phyloP scores from a whole-genome alignment of 2,797 vertebrate genomes.

The Myoxocephalus aenaeus region DNA sequence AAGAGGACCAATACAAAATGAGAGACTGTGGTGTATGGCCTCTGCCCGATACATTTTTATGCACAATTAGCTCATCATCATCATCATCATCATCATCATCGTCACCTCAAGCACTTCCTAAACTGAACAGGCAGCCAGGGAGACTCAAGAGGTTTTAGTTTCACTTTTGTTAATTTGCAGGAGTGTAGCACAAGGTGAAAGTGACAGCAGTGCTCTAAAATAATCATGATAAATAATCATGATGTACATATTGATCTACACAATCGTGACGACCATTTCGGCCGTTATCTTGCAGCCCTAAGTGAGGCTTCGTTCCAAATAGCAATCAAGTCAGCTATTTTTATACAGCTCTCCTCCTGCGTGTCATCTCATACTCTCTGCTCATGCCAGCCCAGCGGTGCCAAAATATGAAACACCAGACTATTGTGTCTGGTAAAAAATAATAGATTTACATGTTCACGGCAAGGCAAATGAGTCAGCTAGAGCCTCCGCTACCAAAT shows the following conservation, averaged over 20 bases:
- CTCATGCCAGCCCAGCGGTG: not conserved
- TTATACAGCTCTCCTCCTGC: not conserved
- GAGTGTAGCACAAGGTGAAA: not conserved
- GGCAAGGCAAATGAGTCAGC: not conserved
- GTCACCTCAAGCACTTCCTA: not conserved
- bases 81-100: not conserved
- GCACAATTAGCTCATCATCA: not conserved
- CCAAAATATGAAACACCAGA: not conserved
- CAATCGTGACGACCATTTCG: not conserved
- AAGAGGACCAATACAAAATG: not conserved
- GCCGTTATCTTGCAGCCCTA: not conserved
- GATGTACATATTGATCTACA: not conserved
- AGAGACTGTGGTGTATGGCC: not conserved
- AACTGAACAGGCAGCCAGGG: not conserved
- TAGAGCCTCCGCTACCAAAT: not conserved
- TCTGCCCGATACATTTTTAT: not conserved
- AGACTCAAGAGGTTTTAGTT: not conserved
- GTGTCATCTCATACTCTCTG: not conserved
- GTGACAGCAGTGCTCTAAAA: not conserved
- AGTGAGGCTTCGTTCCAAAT: not conserved
- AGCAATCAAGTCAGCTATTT: slow-evolving; percentile 10
- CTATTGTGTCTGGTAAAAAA: not conserved
- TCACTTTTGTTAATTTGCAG: not conserved
- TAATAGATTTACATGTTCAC: slow-evolving; percentile 3
- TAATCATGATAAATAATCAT: not conserved